Percentiles rank a stretch among this genome's conserved stretches.
These are phyloP conservation scores for Oxyscelio sp. DNA, from an alignment of 2,888 invertebrate species.

Conservation along the genomic window DNA sequence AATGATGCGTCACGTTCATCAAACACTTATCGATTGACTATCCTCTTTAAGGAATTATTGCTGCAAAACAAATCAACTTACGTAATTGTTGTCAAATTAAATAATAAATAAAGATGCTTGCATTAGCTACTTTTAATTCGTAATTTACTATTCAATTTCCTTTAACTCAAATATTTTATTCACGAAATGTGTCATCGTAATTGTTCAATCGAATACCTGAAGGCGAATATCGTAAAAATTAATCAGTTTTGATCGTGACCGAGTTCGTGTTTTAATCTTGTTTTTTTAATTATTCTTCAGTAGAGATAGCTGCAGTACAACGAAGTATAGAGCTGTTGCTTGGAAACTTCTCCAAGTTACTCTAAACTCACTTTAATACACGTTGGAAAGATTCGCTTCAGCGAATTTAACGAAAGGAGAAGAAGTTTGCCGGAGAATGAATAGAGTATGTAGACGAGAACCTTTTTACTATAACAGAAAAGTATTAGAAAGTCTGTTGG, in stretches of 20 bases:
- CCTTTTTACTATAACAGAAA: conserved; percentile 28
- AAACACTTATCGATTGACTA: conserved; percentile 1
- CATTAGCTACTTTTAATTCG: conserved; percentile 11
- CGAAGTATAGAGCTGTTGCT: conserved; percentile 44
- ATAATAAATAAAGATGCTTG: conserved; percentile 8
- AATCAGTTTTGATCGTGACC: conserved; percentile 55
- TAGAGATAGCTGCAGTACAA: conserved; percentile 41
- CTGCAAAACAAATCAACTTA: background rate
- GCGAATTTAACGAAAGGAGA: conserved; percentile 55
- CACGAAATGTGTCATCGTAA: conserved; percentile 33
- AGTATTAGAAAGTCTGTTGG: conserved; percentile 22
- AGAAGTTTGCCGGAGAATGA: conserved; percentile 48
- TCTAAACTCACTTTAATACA: conserved; percentile 63
- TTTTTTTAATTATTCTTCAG: conserved; percentile 63
- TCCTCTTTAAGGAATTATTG: background rate
- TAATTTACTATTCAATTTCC: conserved; percentile 16
- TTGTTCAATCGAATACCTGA: conserved; percentile 39
- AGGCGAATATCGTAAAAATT: conserved; percentile 40
- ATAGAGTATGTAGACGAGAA: conserved; percentile 49
- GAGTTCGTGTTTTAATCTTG: conserved; percentile 51
- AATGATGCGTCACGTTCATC: conserved; percentile 20
- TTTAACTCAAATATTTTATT: conserved; percentile 13
- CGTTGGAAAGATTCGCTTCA: conserved; percentile 50
- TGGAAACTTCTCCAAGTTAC: conserved; percentile 58
- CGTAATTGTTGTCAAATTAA: background rate